Conservation (phyloP, 2,113 vertebrate genomes). For the Platichthys stellatus region DNA sequence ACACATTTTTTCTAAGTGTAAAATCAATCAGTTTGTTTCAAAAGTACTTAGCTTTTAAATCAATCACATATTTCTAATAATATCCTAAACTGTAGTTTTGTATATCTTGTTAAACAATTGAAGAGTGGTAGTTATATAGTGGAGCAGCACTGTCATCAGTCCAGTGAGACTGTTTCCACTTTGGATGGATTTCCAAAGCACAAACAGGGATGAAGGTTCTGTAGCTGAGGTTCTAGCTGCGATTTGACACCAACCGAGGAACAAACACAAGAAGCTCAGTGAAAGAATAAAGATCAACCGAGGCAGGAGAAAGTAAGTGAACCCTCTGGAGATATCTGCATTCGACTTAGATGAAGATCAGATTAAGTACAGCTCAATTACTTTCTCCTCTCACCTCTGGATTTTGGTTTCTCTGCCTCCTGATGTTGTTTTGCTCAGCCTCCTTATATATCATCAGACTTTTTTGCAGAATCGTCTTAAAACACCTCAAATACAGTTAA, state of each 20-base stretch:
- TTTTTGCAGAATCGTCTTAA: no score
- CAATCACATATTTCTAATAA: slow-evolving; percentile 12
- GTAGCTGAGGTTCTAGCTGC: not conserved
- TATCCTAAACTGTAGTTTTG: not conserved
- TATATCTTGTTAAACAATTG: slow-evolving; percentile 12
- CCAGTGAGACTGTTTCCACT: slow-evolving; percentile 4
- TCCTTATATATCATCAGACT: no score
- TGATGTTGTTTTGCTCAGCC: no score
- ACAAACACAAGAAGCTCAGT: not conserved
- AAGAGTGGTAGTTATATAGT: not conserved
- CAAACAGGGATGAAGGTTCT: not conserved
- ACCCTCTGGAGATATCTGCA: no score
- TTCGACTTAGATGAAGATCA: no score
- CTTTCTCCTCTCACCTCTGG: no score
- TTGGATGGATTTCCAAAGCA: no score
- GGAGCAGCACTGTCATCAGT: not conserved
- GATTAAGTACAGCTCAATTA: not conserved
- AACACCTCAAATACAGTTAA: slow-evolving; percentile 10
- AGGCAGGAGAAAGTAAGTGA: not conserved
- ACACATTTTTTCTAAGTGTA: no score
- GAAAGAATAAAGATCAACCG: not conserved
- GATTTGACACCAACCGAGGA: not conserved
- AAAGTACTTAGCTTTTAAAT: not conserved
- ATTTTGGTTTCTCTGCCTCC: no score
- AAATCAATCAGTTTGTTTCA: not conserved